Base-by-base conservation (phyloP, 2,113 vertebrate species). In the Columba janthina region DNA sequence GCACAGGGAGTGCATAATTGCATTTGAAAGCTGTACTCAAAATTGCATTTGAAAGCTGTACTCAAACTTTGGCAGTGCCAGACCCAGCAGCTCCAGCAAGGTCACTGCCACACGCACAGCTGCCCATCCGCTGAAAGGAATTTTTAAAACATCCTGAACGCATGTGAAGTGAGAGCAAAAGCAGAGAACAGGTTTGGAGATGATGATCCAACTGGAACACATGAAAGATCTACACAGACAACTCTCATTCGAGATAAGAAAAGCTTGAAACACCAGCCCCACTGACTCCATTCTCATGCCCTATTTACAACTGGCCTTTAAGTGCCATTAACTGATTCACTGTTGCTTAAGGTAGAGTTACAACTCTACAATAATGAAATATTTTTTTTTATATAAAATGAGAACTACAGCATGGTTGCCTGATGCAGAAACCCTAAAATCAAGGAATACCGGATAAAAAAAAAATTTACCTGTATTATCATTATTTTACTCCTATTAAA, bases 231-330 rank as follows among this genome's bases (percentile, higher is more conserved):
- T 73, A 57, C 36, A 51, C 3, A 76, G 42, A 22, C 17, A 71
- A 12, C 20, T 24, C 69, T 64, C 34, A 25, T 34, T 46, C 42
- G 61, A 65, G 48, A 57, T 42, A 56, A 89, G n/a, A 53, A 62
- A 85, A 25, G 69, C 89, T 44, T 81, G 86, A 92, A 93, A 92
- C 80, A 57, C 76, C 36, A 83, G 75, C 69, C 48, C 80, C 62
- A 72, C 82, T 84, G 94, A 78, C 42, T 95, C 89, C 73, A 89
- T 78, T 86, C 89, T 95, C 86, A 44, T 75, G 94, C 95, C 89
- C 93, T 94, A 94, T 69, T 94, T 94, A 92, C 40, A 67, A 81
- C 38, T 44, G 80, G 86, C 72, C 94, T 96, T 87, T 87, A 91
- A 75, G 83, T 92, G 86, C 73, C 84, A 87, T 8, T 61, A 93